phyloP scores from a whole-genome alignment of 2,113 vertebrate species.

The Ramphastos sulfuratus region DNA sequence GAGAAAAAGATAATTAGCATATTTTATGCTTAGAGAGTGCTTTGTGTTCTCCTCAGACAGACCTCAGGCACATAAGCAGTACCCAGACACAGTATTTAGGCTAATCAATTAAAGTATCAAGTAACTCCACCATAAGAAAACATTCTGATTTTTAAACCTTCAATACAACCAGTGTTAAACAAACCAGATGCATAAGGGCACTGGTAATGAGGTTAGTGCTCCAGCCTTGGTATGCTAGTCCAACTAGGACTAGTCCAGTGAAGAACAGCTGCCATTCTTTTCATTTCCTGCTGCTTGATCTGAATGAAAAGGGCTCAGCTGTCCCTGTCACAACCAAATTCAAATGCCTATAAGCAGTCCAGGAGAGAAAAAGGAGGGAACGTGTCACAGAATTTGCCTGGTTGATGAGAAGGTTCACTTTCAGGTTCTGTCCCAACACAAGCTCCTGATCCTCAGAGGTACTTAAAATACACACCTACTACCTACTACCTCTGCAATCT shows the following conservation, averaged over 20 bases:
- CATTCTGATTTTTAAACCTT: background rate
- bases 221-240: background rate
- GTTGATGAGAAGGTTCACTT: background rate
- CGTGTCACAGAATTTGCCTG: background rate
- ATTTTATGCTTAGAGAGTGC: background rate
- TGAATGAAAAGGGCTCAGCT: background rate
- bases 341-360: background rate
- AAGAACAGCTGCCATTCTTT: background rate
- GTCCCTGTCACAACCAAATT: background rate
- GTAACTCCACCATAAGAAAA: background rate
- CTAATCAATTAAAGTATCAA: constrained; percentile 21
- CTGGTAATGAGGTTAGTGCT: background rate
- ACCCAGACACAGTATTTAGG: background rate
- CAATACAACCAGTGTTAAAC: background rate
- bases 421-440: background rate
- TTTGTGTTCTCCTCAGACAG: background rate
- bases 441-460: background rate
- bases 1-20: background rate
- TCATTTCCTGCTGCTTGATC: background rate
- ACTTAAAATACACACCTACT: background rate
- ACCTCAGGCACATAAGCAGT: background rate
- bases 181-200: background rate
- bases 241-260: background rate
- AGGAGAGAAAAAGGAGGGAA: background rate
- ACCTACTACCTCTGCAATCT: background rate